These are phyloP conservation scores for Drosophila kambysellisi DNA, from an alignment of 2,888 invertebrate species.

Conservation along the genomic window DNA sequence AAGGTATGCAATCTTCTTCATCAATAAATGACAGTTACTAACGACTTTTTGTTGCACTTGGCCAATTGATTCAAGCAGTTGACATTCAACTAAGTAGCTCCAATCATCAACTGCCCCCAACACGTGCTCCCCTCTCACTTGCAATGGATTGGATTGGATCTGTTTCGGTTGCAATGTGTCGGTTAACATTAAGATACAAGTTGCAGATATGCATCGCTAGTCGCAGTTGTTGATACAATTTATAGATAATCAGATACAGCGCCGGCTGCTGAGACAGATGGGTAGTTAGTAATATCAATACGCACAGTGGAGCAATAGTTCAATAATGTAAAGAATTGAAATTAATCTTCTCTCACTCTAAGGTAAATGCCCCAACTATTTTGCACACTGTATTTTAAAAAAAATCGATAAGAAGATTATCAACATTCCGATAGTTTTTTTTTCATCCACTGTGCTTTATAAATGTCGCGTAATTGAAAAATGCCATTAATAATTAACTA, in stretches of 20 bases:
- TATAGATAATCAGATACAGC: slow-evolving; percentile 44
- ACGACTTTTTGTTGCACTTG: slow-evolving; percentile 58
- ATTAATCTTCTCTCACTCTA: not conserved
- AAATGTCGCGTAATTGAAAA: slow-evolving; percentile 81
- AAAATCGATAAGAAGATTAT: not conserved
- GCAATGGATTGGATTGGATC: slow-evolving; percentile 30
- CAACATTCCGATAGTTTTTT: not conserved
- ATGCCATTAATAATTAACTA: slow-evolving; percentile 67
- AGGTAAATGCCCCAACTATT: not conserved
- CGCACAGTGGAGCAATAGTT: slow-evolving; percentile 31
- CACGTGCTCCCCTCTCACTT: slow-evolving; percentile 54
- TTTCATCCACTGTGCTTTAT: slow-evolving; percentile 46
- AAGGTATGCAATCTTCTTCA: slow-evolving; percentile 67
- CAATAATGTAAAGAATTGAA: not conserved
- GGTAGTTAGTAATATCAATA: not conserved
- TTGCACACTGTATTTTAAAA: not conserved
- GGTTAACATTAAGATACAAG: slow-evolving; percentile 66
- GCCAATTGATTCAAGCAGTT: slow-evolving; percentile 57
- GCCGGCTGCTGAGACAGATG: slow-evolving; percentile 39
- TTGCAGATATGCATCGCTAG: slow-evolving; percentile 61
- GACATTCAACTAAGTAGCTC: slow-evolving; percentile 64
- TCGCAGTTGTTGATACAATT: slow-evolving; percentile 58
- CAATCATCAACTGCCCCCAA: slow-evolving; percentile 21
- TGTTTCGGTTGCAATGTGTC: slow-evolving; percentile 26
- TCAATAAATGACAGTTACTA: slow-evolving; percentile 72